Percentiles rank a stretch among this genome's conserved stretches.
phyloP scores from a whole-genome alignment of 2,888 invertebrate species.

The Meandrusa payeni region DNA sequence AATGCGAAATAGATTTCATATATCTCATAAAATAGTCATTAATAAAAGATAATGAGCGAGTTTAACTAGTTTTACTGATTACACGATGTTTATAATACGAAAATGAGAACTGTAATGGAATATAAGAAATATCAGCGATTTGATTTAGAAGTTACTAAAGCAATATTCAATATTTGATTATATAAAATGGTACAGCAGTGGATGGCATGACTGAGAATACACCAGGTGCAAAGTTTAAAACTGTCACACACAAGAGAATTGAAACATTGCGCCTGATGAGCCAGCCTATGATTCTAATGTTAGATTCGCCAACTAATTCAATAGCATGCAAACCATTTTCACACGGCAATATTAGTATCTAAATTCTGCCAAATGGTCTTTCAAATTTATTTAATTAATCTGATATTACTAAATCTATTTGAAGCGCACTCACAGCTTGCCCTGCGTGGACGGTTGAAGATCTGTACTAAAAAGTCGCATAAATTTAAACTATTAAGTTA shows the following conservation, averaged over 20 bases:
- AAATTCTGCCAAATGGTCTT: conserved; percentile 11
- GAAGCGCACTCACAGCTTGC: conserved; percentile 33
- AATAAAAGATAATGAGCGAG: too few species aligned
- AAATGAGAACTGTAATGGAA: too few species aligned
- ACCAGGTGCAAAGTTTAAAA: conserved; percentile 26
- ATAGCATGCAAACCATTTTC: conserved; percentile 25
- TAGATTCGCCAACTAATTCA: conserved; percentile 15
- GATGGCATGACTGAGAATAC: conserved; percentile 19
- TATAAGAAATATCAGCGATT: too few species aligned
- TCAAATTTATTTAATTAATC: conserved; percentile 23
- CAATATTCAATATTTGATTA: neutral
- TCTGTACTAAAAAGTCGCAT: conserved; percentile 20
- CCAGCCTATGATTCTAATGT: conserved; percentile 16
- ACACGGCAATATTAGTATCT: neutral
- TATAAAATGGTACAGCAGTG: conserved; percentile 3
- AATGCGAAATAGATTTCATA: too few species aligned
- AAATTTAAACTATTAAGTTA: too few species aligned
- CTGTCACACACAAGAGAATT: neutral
- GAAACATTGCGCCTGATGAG: conserved; percentile 24
- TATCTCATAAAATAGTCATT: too few species aligned
- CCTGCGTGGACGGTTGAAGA: conserved; percentile 23
- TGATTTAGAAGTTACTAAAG: neutral
- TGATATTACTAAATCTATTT: conserved; percentile 27
- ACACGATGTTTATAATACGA: too few species aligned
- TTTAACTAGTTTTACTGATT: too few species aligned